These are phyloP conservation scores for Microcebus murinus DNA, from an alignment of 2,113 vertebrate genomes.

Conservation along the genomic window DNA sequence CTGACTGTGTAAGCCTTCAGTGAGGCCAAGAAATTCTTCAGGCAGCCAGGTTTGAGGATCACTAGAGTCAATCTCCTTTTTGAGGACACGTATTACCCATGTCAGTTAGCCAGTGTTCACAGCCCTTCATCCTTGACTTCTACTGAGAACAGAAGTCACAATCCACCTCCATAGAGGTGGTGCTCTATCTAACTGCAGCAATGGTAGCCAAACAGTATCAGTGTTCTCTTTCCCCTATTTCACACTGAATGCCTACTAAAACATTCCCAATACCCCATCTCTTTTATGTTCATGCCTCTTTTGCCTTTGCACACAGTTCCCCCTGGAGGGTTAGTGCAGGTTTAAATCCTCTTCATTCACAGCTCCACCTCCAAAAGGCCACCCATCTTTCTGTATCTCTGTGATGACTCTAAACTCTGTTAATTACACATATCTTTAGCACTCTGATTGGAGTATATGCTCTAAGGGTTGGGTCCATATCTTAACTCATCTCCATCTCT, in stretches of 20 bases:
- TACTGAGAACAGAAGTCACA: background rate
- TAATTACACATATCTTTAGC: background rate
- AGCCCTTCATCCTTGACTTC: background rate
- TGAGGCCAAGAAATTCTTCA: background rate
- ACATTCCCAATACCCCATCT: rapidly evolving
- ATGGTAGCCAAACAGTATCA: background rate
- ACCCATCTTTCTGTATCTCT: background rate
- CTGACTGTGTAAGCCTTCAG: background rate
- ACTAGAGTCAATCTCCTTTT: background rate
- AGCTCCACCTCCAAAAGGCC: background rate
- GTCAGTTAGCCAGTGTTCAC: background rate
- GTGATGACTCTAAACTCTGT: background rate
- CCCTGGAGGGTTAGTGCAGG: background rate
- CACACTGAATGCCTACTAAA: background rate
- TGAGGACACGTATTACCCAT: background rate
- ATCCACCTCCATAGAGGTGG: background rate
- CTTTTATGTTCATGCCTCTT: background rate
- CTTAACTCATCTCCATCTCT: slow-evolving; percentile 30
- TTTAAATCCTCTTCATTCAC: background rate
- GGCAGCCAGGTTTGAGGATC: background rate
- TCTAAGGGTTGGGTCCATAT: background rate
- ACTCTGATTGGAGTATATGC: background rate
- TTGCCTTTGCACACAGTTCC: background rate
- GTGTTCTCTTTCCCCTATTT: background rate
- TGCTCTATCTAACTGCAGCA: background rate